A percentile compares a stretch with the other conserved stretches of the same genome.
Conservation (phyloP, 1,140 invertebrate species). For the Colletes latitarsis region DNA sequence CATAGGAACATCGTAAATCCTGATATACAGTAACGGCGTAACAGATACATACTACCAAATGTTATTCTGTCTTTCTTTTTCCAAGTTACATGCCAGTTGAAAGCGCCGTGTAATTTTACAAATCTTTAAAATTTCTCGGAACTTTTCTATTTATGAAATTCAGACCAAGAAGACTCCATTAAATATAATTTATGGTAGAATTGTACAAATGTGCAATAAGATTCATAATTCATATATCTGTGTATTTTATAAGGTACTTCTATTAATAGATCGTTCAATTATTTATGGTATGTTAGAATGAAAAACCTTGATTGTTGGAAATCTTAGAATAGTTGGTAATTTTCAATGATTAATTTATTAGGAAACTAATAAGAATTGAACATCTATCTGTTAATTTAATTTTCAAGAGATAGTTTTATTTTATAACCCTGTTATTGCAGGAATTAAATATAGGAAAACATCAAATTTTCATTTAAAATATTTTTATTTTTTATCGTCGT, state of each 20-base stretch:
- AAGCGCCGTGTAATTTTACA: background rate
- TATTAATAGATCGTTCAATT: too few species aligned
- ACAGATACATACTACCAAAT: background rate
- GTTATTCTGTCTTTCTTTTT: background rate
- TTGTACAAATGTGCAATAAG: too few species aligned
- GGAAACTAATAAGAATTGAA: background rate
- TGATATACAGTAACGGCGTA: background rate
- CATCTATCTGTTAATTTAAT: background rate
- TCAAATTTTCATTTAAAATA: background rate
- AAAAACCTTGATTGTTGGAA: too few species aligned
- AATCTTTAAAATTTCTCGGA: background rate
- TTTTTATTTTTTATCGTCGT: background rate
- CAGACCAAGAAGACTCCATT: too few species aligned
- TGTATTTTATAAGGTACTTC: too few species aligned
- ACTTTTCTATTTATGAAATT: too few species aligned
- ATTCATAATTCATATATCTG: too few species aligned
- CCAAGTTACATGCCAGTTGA: background rate
- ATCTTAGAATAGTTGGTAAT: too few species aligned
- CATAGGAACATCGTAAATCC: slow-evolving; percentile 67
- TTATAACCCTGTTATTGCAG: background rate
- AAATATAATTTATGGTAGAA: too few species aligned
- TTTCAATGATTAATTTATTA: too few species aligned
- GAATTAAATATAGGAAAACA: background rate
- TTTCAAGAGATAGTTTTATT: background rate
- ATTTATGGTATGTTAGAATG: too few species aligned